Evolutionary conservation across 1,140 invertebrate species (phyloP).

Genomic region (Papilio aristodemus): DNA sequence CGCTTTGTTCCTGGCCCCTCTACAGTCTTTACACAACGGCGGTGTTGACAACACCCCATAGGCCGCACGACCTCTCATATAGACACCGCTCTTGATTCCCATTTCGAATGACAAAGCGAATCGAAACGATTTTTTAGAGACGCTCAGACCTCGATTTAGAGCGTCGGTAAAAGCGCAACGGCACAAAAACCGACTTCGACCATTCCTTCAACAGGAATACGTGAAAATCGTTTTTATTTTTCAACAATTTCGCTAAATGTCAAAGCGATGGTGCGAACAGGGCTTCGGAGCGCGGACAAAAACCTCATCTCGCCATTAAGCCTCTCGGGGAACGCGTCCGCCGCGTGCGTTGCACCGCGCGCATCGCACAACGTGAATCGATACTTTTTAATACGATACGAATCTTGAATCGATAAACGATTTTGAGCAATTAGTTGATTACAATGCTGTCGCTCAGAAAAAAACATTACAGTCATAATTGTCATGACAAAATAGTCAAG

Average conservation of each 20-base stretch:
- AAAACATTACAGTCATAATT: slow-evolving; percentile 36
- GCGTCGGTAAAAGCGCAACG: slow-evolving; percentile 14
- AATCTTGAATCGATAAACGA: slow-evolving; percentile 53
- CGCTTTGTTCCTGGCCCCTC: slow-evolving; percentile 58
- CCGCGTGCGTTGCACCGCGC: slow-evolving; percentile 42
- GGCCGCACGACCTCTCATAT: slow-evolving; percentile 43
- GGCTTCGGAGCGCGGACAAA: slow-evolving; percentile 60
- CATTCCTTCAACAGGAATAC: slow-evolving; percentile 44
- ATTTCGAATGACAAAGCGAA: slow-evolving; percentile 62
- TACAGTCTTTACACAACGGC: slow-evolving; percentile 42
- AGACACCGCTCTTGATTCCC: slow-evolving; percentile 44
- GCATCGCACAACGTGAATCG: slow-evolving; percentile 36
- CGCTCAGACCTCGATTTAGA: neutral
- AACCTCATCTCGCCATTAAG: slow-evolving; percentile 50
- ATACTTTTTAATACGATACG: slow-evolving; percentile 49
- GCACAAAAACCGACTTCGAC: slow-evolving; percentile 46
- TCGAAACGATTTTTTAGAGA: slow-evolving; percentile 42
- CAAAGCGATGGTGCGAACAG: slow-evolving; percentile 66
- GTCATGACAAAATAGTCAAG: slow-evolving; percentile 29
- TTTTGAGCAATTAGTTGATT: slow-evolving; percentile 54
- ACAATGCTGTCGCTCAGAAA: slow-evolving; percentile 39
- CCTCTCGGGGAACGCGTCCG: slow-evolving; percentile 41
- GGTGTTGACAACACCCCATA: slow-evolving; percentile 51
- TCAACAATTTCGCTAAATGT: slow-evolving; percentile 62
- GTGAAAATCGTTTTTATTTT: slow-evolving; percentile 53